Evolutionary conservation across 2,797 vertebrate species (phyloP), one percentile per base, ranked within the genome.

Genomic region (Bovichtus variegatus): DNA sequence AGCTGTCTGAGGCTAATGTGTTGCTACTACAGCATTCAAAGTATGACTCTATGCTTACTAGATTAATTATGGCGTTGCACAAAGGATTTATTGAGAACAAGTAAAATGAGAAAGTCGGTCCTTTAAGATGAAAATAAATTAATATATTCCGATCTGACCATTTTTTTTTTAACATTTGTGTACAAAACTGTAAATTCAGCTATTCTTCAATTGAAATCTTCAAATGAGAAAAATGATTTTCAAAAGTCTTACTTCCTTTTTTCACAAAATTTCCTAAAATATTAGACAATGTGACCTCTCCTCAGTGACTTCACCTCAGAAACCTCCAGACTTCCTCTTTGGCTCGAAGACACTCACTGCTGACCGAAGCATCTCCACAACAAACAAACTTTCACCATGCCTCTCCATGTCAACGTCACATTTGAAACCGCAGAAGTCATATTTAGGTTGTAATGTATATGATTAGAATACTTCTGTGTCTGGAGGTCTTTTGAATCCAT

Each of bases 351-450:
- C 63, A 53, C 23, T 77, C 11, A 44, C 29, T 60, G 13, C 65
- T 71, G 49, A 80, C 74, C 13, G 0, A 50, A 62, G n/a, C 49
- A 65, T 87, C 90, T 87, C 87, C 90, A 89, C 82, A 89, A 78
- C 86, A 91, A 89, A 91, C 1, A 61, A 46, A 60, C 67, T 82
- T 80, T 83, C 78, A 64, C 49, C 81, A 71, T 44, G 7, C 34
- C 9, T 68, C 4, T 44, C 58, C 11, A 19, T 23, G 58, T 46
- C 46, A 40, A 19, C 53, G 43, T 43, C 16, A 61, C 74, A 41
- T 64, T 60, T 44, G 50, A 41, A 55, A 51, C 10, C 34, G 36
- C 74, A 51, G 54, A 46, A 25, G 9, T 76, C 59, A 50, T 49
- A 38, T 71, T 65, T 77, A 53, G 34, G 71, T 68, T 64, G 2